Percentiles rank a stretch among this genome's conserved stretches.
Evolutionary conservation across 2,888 invertebrate genomes (phyloP).

Genomic region (Phaonia tiefii): DNA sequence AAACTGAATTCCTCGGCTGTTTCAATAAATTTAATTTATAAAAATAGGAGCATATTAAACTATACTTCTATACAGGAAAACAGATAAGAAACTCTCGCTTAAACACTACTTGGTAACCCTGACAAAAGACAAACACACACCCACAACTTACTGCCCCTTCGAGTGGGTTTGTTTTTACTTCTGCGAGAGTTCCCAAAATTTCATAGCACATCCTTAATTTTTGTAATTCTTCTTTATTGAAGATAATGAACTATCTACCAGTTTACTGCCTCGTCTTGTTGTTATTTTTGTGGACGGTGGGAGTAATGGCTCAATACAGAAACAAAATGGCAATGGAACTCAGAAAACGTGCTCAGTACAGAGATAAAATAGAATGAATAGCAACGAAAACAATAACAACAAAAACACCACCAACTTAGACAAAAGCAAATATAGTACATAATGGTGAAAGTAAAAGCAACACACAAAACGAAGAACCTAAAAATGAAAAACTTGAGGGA

Average conservation of each 20-base stretch:
- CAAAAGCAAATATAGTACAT: neutral
- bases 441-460: neutral
- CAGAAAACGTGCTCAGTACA: conserved; percentile 54
- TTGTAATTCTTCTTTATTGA: neutral
- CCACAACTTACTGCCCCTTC: no score
- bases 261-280: neutral
- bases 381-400: conserved; percentile 7
- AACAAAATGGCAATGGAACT: conserved; percentile 57
- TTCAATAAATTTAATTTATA: no score
- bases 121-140: neutral
- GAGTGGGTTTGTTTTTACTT: neutral
- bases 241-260: conserved; percentile 15
- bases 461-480: neutral
- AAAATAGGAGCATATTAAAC: no score
- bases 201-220: conserved; percentile 4
- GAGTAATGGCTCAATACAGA: neutral
- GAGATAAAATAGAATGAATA: neutral
- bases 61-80: no score
- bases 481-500: neutral
- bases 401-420: neutral
- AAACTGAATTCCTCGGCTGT: no score
- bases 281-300: neutral
- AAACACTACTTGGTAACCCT: no score
- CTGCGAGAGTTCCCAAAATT: neutral
- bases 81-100: no score